Evolutionary conservation across 2,888 invertebrate species (phyloP), one percentile per base, ranked within the genome.

Genomic region (Argyra leucocephala): DNA sequence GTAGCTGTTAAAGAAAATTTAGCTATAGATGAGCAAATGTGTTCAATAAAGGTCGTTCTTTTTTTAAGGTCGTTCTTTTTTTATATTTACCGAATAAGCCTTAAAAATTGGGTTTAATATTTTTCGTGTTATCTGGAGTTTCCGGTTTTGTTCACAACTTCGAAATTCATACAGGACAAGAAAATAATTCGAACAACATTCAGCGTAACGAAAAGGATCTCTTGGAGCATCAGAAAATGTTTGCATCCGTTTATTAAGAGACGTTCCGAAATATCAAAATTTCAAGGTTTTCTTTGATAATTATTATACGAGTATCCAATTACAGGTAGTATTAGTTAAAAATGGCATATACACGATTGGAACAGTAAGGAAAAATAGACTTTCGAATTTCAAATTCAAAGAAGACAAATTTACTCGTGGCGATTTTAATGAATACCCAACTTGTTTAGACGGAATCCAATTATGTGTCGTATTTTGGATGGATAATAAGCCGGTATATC

Each of bases 21-120:
- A 22, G 70, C 66, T 61, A 69, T 68, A 10, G 69, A 69, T 63
- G 70, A 70, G n/a, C n/a, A n/a, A n/a, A n/a, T n/a, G n/a, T n/a
- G n/a, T n/a, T n/a, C n/a, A n/a, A n/a, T n/a, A n/a, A n/a, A n/a
- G n/a, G n/a, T n/a, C n/a, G n/a, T n/a, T n/a, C n/a, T n/a, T n/a
- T n/a, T n/a, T n/a, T n/a, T n/a, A n/a, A n/a, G n/a, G n/a, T n/a
- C n/a, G n/a, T n/a, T n/a, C n/a, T n/a, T n/a, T n/a, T n/a, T n/a
- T n/a, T 67, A 66, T 73, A 72, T 58, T 67, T 70, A 63, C 71
- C 69, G 4, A 68, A 68, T 37, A 72, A 71, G 63, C 70, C 70
- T 22, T 67, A 71, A 66, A 70, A 70, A 68, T 71, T 71, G 72
- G 69, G 70, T 22, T 70, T 68, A 66, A 71, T 70, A 65, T 63